Base-by-base conservation (phyloP, 2,888 invertebrate genomes). In the Patella pellucida region DNA sequence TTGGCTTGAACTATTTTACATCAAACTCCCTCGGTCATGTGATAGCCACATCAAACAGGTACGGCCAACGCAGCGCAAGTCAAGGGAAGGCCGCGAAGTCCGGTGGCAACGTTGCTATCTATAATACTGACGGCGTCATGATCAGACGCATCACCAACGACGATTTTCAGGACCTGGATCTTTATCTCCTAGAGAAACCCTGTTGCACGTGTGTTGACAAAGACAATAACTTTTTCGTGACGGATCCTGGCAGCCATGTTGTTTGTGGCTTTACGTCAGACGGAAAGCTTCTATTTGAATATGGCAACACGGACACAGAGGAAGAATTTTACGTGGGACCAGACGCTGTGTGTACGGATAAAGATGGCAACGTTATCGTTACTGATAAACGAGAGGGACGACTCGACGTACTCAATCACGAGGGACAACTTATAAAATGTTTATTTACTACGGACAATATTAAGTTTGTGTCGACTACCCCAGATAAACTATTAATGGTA, bases 241-340 rank as follows among this genome's bases (percentile, higher is more conserved):
- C 85, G 0, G 87, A 87, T 68, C 80, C 86, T 7, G 86, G 85
- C 14, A 83, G 83, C 19, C 86, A 87, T 74, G 82, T 82, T 68
- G 85, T 86, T 23, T 79, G 83, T 14, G 86, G 85, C 9, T 84
- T 86, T 71, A 82, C 84, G 71, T 72, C 79, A 23, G 74, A 79
- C 1, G 86, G 86, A 9, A 82, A 85, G 50, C 81, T 87, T 7
- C 69, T 86, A 69, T 86, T 87, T 76, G 84, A 85, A 72, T 86
- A 86, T 71, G 86, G 86, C 19, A 86, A 85, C 76, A 82, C 78
- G 11, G 87, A 87, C 74, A 80, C 81, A 52, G 83, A 85, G 23
- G 85, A 85, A 69, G 85, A 85, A 52, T 78, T 86, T 11, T 87
- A 86, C 54, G 84, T 85, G 73, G 87, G 86, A 0, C 87, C 87